Conservation (phyloP, 2,797 vertebrate genomes). For the Notamacropus eugenii region DNA sequence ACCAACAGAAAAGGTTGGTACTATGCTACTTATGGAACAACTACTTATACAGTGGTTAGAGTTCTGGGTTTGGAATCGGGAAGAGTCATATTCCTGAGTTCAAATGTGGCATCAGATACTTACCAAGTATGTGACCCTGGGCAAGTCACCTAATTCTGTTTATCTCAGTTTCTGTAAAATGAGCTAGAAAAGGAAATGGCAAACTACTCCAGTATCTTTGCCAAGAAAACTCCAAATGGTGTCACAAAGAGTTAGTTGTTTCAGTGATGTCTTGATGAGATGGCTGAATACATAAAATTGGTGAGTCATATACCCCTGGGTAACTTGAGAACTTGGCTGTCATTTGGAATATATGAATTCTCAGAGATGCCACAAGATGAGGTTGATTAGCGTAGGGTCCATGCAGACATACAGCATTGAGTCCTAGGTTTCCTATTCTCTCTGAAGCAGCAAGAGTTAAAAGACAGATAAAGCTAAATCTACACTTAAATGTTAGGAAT, state of each 20-base stretch:
- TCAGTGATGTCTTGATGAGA: no score
- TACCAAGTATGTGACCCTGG: background rate
- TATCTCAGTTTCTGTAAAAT: background rate
- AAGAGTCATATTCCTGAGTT: no score
- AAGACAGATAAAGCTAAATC: background rate
- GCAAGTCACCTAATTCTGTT: background rate
- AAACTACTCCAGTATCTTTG: background rate
- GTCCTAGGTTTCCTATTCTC: background rate
- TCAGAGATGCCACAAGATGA: background rate
- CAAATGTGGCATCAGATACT: no score
- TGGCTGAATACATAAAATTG: background rate
- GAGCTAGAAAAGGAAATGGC: background rate
- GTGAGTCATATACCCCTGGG: background rate
- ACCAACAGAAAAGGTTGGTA: no score
- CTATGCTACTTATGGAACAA: no score
- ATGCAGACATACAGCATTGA: background rate
- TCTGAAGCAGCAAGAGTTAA: background rate
- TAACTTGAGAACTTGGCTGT: background rate
- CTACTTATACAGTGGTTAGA: no score
- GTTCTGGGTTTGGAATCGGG: no score
- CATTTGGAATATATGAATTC: background rate
- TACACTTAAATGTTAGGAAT: background rate
- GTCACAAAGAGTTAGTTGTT: background rate
- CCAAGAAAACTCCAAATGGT: background rate
- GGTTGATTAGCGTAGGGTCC: background rate